Base-by-base conservation (phyloP, 2,797 vertebrate genomes). In the Pangasius sanitwongsei region DNA sequence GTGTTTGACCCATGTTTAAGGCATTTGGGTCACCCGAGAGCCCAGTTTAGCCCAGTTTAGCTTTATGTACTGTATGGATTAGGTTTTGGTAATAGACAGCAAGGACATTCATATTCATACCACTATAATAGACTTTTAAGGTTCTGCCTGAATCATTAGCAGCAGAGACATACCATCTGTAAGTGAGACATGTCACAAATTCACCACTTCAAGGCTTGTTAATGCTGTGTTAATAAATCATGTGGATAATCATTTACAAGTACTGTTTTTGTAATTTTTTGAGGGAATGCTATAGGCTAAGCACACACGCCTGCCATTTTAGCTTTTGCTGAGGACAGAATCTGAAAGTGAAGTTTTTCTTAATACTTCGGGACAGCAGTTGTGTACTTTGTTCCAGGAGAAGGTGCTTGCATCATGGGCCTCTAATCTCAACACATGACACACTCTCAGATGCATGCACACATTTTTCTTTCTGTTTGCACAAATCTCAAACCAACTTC, bases 401-500 rank as follows among this genome's bases (percentile, higher is more conserved):
- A 80, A 86, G 87, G 50, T 88, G 70, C 82, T 90, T 92, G 84
- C 87, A 77, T 84, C 88, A 92, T 86, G 65, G 85, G 59, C 65
- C 72, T 78, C 89, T 90, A 93, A 92, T 92, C 91, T 93, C 65
- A 86, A 90, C 90, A 91, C 90, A 92, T 91, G 31, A 65, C n/a
- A 84, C 82, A 86, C 74, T 82, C 57, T 86, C 87, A 89, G 20
- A 85, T 55, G 31, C 89, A 78, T 81, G 75, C 89, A 88, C 90
- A 86, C 86, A 86, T 89, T 83, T 91, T 85, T 78, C 90, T 89
- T 89, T 87, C 92, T 70, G 88, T 83, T 91, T 91, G 88, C 91
- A 91, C 92, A 93, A 91, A 93, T 92, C 85, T 69, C 18, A 84
- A 93, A 92, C 90, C 63, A 88, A 93, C 31, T 94, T 85, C 53